Conservation (phyloP, 2,888 invertebrate species). For the Capitulum mitella region DNA sequence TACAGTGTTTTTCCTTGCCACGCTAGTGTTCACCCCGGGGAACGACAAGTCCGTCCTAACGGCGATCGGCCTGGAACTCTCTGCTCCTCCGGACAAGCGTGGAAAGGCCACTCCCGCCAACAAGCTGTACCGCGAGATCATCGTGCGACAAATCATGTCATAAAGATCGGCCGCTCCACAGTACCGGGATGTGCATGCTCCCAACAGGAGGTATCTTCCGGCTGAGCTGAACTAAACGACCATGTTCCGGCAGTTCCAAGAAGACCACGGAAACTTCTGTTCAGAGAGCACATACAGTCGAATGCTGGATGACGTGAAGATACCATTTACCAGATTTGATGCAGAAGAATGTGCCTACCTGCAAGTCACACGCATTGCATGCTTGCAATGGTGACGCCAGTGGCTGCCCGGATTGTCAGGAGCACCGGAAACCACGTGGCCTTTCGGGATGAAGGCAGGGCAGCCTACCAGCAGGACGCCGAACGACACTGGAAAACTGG, state of each 20-base stretch:
- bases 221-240: background rate
- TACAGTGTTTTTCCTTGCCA: background rate
- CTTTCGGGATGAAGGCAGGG: background rate
- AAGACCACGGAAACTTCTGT: background rate
- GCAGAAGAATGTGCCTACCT: background rate
- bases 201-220: background rate
- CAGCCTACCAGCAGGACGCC: background rate
- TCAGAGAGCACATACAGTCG: background rate
- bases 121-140: background rate
- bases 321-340: background rate
- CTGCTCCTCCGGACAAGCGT: background rate
- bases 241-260: background rate
- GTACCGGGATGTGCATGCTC: background rate
- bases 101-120: background rate
- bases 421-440: background rate
- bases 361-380: background rate
- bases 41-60: background rate
- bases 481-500: background rate
- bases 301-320: background rate
- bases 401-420: background rate
- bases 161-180: background rate
- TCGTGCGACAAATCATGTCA: background rate
- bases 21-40: background rate
- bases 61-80: background rate
- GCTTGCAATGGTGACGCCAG: background rate